Evolutionary conservation across 2,888 invertebrate species (phyloP).

Genomic region (Aleiodes alternator): DNA sequence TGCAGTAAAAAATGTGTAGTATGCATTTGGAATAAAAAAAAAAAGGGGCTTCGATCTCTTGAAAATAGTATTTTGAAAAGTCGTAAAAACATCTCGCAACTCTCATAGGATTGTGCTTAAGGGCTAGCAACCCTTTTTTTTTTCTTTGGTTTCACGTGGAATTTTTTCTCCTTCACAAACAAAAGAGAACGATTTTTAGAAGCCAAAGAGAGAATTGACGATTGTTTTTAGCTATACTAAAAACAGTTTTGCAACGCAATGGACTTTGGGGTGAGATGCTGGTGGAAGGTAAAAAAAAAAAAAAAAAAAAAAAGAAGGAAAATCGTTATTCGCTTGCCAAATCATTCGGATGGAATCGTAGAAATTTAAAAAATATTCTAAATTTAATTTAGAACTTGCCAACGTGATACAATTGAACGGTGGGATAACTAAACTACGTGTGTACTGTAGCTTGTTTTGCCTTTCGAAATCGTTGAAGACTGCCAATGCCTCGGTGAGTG

Average conservation of each 20-base stretch:
- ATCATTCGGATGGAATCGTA: conserved; percentile 74
- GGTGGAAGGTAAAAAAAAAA: conserved; percentile 21
- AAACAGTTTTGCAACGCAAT: conserved; percentile 27
- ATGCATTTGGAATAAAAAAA: conserved; percentile 12
- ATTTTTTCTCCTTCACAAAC: conserved; percentile 53
- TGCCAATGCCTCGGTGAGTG: conserved; percentile 69
- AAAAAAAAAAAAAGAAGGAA: conserved; percentile 17
- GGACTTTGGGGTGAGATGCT: conserved; percentile 32
- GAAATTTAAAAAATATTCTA: conserved; percentile 76
- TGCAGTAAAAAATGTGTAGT: background rate
- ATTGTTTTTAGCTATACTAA: conserved; percentile 40
- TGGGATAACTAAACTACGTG: no score
- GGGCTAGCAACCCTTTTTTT: conserved; percentile 22
- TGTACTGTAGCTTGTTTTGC: conserved; percentile 51
- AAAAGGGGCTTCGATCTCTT: background rate
- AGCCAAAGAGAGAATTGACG: conserved; percentile 46
- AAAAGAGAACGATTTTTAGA: conserved; percentile 49
- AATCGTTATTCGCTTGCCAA: conserved; percentile 64
- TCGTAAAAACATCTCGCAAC: background rate
- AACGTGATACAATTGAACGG: conserved; percentile 53
- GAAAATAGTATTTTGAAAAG: background rate
- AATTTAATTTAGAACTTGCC: conserved; percentile 70
- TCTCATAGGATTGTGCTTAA: conserved; percentile 17
- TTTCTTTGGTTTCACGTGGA: background rate
- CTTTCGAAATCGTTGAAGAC: conserved; percentile 71